phyloP scores from a whole-genome alignment of 2,113 vertebrate species.

The Geococcyx californianus region DNA sequence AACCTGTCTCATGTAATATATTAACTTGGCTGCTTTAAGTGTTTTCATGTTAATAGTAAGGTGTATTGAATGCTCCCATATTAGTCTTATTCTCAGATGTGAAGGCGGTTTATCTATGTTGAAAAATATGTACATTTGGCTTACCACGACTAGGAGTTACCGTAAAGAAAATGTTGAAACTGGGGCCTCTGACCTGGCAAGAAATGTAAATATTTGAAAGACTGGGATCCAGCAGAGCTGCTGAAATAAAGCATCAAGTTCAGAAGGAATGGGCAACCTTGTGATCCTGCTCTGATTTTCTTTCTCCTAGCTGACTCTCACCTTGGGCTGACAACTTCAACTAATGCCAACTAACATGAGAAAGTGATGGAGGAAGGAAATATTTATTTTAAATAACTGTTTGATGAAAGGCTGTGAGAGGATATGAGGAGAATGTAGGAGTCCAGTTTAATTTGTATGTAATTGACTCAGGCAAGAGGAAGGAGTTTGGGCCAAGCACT shows the following conservation, averaged over 20 bases:
- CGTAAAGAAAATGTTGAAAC: slow-evolving; percentile 41
- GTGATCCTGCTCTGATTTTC: neutral
- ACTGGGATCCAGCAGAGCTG: neutral
- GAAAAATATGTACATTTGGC: slow-evolving; percentile 39
- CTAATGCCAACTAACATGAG: neutral
- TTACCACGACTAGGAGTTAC: neutral
- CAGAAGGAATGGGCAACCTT: neutral
- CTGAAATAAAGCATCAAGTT: slow-evolving; percentile 8
- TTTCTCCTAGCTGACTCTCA: neutral
- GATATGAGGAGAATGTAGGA: neutral
- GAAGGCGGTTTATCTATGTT: slow-evolving; percentile 8
- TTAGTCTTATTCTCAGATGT: neutral
- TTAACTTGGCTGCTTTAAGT: slow-evolving; percentile 10
- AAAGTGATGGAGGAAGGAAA: neutral
- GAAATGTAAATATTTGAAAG: neutral
- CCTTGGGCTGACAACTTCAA: neutral
- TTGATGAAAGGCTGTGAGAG: neutral
- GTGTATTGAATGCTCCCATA: neutral
- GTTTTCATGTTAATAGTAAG: neutral
- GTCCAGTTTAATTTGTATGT: neutral
- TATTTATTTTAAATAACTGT: neutral
- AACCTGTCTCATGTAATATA: slow-evolving; percentile 25
- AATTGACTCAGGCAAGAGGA: neutral
- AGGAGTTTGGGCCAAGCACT: neutral
- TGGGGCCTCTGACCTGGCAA: neutral